Evolutionary conservation across 2,888 invertebrate genomes (phyloP).

Genomic region (Apoderus coryli): DNA sequence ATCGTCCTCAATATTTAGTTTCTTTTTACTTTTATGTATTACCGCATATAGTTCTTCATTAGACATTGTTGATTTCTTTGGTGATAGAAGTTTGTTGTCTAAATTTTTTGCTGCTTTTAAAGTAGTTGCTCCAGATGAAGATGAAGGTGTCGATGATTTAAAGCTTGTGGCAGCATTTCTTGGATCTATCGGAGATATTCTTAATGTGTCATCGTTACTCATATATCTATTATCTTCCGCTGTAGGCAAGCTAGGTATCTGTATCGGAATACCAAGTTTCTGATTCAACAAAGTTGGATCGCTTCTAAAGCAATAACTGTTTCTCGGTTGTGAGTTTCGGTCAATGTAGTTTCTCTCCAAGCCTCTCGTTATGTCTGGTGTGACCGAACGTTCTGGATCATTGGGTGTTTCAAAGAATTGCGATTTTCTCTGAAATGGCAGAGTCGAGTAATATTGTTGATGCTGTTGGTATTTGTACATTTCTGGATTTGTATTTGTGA

Average conservation of each 20-base stretch:
- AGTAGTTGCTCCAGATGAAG: no score
- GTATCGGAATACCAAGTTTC: constrained; percentile 27
- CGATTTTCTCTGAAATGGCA: constrained; percentile 34
- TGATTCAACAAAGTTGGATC: constrained; percentile 21
- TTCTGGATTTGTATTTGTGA: constrained; percentile 14
- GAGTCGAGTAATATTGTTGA: constrained; percentile 24
- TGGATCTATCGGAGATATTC: constrained; percentile 55
- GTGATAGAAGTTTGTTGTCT: constrained; percentile 41
- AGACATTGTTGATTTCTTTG: constrained; percentile 60
- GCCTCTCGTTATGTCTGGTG: constrained; percentile 39
- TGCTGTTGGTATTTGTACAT: constrained; percentile 21
- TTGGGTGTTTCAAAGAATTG: constrained; percentile 30
- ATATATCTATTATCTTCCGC: constrained; percentile 8
- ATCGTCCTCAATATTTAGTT: constrained; percentile 49
- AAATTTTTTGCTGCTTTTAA: constrained; percentile 38
- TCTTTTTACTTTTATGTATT: constrained; percentile 63
- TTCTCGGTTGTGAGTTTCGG: constrained; percentile 12
- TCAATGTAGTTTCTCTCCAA: constrained; percentile 21
- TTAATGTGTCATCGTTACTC: constrained; percentile 33
- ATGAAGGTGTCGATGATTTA: constrained; percentile 53
- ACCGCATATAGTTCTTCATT: constrained; percentile 64
- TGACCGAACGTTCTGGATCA: constrained; percentile 34
- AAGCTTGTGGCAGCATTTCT: constrained; percentile 40
- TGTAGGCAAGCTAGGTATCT: constrained; percentile 18
- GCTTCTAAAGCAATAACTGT: constrained; percentile 13